These are phyloP conservation scores for Boulengeromyrus knoepffleri DNA, from an alignment of 2,113 vertebrate species.

Conservation along the genomic window DNA sequence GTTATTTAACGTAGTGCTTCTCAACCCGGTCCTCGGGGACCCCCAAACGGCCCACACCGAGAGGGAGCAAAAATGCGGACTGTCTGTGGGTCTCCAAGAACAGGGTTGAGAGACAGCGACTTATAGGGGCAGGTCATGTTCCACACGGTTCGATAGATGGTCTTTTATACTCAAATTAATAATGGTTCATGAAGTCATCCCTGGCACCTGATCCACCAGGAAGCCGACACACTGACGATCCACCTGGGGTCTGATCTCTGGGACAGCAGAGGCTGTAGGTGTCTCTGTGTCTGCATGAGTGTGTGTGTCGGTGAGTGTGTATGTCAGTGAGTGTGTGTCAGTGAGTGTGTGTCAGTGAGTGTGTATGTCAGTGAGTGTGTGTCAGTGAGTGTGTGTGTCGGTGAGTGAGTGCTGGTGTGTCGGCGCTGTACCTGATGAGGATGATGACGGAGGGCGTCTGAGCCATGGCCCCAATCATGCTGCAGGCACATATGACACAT, in stretches of 20 bases:
- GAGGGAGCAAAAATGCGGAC: no score
- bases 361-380: background rate
- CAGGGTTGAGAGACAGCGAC: no score
- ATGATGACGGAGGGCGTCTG: slow-evolving; percentile 65
- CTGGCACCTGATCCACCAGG: no score
- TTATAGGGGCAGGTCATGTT: no score
- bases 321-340: background rate
- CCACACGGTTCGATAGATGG: no score
- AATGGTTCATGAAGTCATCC: no score
- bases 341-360: background rate
- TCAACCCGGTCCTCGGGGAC: background rate
- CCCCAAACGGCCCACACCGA: background rate
- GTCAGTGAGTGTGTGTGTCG: background rate
- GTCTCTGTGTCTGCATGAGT: no score
- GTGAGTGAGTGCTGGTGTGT: background rate
- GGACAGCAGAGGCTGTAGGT: no score
- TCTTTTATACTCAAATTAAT: no score
- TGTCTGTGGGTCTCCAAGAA: no score
- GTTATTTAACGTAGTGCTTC: background rate
- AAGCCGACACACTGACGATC: no score
- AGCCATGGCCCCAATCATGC: slow-evolving; percentile 66
- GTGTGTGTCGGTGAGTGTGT: background rate
- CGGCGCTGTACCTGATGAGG: slow-evolving; percentile 53
- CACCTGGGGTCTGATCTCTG: no score
- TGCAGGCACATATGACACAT: slow-evolving; percentile 61